phyloP scores from a whole-genome alignment of 2,797 vertebrate genomes.

The Cryptoprocta ferox region DNA sequence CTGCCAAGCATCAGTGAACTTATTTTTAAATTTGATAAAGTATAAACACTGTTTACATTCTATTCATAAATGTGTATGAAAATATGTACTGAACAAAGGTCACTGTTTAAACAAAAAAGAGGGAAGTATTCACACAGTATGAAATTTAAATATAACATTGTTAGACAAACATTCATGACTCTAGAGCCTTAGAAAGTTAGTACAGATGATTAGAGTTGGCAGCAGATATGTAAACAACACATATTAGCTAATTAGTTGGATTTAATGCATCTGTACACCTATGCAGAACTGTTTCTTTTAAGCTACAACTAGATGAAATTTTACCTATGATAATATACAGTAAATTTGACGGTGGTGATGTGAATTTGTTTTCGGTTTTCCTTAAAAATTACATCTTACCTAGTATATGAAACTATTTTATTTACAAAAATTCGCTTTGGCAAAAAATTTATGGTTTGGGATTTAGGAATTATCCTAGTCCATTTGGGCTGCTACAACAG shows the following conservation, averaged over 20 bases:
- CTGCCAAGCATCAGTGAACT: background rate
- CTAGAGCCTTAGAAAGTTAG: background rate
- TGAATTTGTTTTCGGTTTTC: constrained; percentile 37
- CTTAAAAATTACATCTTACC: background rate
- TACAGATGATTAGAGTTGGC: background rate
- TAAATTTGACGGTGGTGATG: background rate
- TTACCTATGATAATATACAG: background rate
- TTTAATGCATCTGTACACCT: background rate
- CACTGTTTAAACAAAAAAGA: constrained; percentile 29
- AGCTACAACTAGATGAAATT: background rate
- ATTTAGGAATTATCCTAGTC: background rate
- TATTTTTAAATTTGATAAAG: constrained; percentile 49
- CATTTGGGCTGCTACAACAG: background rate
- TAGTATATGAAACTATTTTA: background rate
- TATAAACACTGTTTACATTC: constrained; percentile 28
- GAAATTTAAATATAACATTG: constrained; percentile 15
- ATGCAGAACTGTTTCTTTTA: constrained; percentile 22
- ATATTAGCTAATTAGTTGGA: background rate
- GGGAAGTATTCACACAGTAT: background rate
- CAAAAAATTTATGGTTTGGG: background rate
- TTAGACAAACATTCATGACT: background rate
- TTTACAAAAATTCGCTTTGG: background rate
- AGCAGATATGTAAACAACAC: background rate
- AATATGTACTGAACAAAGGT: background rate
- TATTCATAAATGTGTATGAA: constrained; percentile 30